Base-by-base conservation (phyloP, 2,797 vertebrate genomes). In the Hippocampus kuda region DNA sequence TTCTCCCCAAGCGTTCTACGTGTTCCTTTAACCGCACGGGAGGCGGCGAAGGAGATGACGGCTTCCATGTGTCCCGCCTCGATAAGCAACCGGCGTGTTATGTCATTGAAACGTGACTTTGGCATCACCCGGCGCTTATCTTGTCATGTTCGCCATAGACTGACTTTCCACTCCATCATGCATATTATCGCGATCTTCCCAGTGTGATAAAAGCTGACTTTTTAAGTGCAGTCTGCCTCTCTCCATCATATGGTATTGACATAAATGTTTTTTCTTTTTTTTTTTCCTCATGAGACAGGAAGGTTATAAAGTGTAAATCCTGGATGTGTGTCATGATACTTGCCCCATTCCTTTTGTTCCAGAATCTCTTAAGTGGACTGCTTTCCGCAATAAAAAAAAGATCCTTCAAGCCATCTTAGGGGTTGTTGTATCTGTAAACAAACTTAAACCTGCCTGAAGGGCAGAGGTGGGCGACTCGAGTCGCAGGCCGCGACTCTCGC, bases 321-420 rank as follows among this genome's bases (percentile, higher is more conserved):
- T 83, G 42, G 70, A 87, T 78, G 75, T 81, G 76, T 78, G 76
- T 85, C 79, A 71, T 74, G 70, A 76, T 75, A 20, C 80, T 76
- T 74, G 78, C 82, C 80, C 78, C 74, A 77, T 83, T 86, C 81
- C 74, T 80, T 83, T 82, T 77, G 87, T 84, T 87, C 81, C 84
- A 73, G 65, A 70, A 48, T 65, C 24, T 65, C 44, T 65, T 81
- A 70, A 51, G 66, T 76, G 84, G 81, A 86, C 75, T 78, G 85
- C 81, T 88, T 80, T 85, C 85, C 81, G 84, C 85, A 91, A 90
- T 91, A 91, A 91, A 92, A 74, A 57, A 74, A 57, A 76, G 78
- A 69, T 75, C 66, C 54, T 85, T 71, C 56, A 72, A 79, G 81
- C 61, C 30, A 67, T 60, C 24, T 7, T 27, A 11, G n/a, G 20